Evolutionary conservation across 2,888 invertebrate species (phyloP).

Genomic region (Escarpia spicata): DNA sequence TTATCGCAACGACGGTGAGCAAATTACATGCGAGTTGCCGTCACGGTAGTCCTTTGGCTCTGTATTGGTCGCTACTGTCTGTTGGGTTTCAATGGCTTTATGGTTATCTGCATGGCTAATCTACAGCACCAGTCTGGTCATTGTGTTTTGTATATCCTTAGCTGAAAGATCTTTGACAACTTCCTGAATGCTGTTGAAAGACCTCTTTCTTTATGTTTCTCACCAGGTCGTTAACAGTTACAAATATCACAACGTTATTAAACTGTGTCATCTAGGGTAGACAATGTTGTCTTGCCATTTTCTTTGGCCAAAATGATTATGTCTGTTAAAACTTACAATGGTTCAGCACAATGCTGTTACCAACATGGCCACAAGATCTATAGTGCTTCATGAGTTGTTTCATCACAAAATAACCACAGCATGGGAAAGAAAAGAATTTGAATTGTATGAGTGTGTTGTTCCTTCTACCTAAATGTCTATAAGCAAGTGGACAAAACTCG

Average conservation of each 20-base stretch:
- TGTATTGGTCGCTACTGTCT: neutral
- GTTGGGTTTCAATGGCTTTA: neutral
- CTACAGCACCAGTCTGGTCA: neutral
- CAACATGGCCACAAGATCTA: neutral
- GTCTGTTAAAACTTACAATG: neutral
- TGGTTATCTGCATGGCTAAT: neutral
- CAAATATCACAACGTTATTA: neutral
- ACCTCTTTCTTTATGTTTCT: neutral
- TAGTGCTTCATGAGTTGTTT: neutral
- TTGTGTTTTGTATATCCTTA: neutral
- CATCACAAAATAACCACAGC: neutral
- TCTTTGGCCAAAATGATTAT: neutral
- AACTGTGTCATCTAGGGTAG: neutral
- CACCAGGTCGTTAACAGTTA: neutral
- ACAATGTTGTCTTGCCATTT: too few relatives aligned
- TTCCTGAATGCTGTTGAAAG: conserved; percentile 6
- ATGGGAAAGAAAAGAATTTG: too few relatives aligned
- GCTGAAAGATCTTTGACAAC: neutral
- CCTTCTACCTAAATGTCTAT: too few relatives aligned
- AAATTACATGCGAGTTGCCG: neutral
- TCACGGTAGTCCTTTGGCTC: neutral
- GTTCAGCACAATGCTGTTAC: neutral
- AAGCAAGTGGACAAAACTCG: too few relatives aligned
- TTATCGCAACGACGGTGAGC: neutral
- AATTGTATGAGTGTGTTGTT: too few relatives aligned